Conservation (phyloP, 2,888 invertebrate species). For the Trachelus tabidus region DNA sequence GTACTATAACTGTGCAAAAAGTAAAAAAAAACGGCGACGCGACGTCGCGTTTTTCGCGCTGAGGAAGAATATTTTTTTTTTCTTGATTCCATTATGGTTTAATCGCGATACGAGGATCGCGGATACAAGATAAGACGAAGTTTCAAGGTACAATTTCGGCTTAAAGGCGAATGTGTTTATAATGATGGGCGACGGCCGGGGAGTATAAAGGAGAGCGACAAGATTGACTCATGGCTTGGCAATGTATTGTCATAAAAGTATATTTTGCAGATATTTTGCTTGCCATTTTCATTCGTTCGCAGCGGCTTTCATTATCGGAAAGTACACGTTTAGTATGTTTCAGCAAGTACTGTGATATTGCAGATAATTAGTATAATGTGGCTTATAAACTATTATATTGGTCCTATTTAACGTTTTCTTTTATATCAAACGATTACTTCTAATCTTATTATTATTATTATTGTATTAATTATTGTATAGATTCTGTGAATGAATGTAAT, state of each 20-base stretch:
- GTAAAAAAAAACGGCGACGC: background rate
- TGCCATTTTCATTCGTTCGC: slow-evolving; percentile 55
- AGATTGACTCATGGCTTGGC: slow-evolving; percentile 33
- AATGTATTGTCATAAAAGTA: slow-evolving; percentile 27
- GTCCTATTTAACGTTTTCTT: slow-evolving; percentile 54
- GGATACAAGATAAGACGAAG: background rate
- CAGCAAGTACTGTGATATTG: slow-evolving; percentile 66
- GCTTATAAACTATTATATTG: slow-evolving; percentile 53
- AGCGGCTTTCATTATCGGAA: slow-evolving; percentile 52
- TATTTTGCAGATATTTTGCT: slow-evolving; percentile 48
- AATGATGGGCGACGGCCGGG: background rate
- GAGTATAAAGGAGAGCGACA: slow-evolving; percentile 16
- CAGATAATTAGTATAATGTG: slow-evolving; percentile 62
- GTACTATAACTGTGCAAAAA: background rate
- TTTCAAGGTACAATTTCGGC: background rate
- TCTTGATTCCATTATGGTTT: background rate
- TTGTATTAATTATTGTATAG: slow-evolving; percentile 39
- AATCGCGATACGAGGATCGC: background rate
- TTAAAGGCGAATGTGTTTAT: slow-evolving; percentile 1
- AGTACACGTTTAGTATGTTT: slow-evolving; percentile 59
- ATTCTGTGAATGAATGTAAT: slow-evolving; percentile 53
- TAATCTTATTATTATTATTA: slow-evolving; percentile 38
- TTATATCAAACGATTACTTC: slow-evolving; percentile 52
- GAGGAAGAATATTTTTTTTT: background rate
- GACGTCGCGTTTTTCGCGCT: background rate